A percentile compares a stretch with the other conserved stretches of the same genome.
Conservation (phyloP, 2,888 invertebrate genomes). For the Bibio marci region DNA sequence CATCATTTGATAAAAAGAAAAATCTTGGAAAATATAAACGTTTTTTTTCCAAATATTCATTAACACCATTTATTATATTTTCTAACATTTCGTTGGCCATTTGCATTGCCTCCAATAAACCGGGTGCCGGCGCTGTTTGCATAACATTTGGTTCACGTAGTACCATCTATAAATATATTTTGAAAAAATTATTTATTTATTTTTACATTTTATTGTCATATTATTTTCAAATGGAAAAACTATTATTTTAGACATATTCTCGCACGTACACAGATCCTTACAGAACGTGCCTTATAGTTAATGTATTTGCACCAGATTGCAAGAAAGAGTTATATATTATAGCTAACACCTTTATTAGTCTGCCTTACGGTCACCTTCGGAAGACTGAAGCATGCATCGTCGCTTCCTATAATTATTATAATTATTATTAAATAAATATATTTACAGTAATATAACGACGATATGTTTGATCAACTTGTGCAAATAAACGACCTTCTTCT, state of each 20-base stretch:
- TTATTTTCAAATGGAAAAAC: too few species aligned
- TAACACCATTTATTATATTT: slow-evolving; percentile 41
- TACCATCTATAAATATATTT: slow-evolving; percentile 12
- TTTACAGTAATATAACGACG: slow-evolving; percentile 20
- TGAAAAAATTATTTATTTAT: too few species aligned
- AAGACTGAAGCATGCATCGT: too few species aligned
- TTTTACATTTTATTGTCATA: too few species aligned
- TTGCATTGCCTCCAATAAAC: slow-evolving; percentile 51
- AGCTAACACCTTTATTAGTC: too few species aligned
- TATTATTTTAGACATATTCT: too few species aligned
- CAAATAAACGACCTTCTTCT: slow-evolving; percentile 42
- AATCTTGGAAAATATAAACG: slow-evolving; percentile 51
- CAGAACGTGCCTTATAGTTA: too few species aligned
- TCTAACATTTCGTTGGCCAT: slow-evolving; percentile 38
- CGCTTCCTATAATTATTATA: not conserved
- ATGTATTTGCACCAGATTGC: too few species aligned
- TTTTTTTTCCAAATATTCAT: slow-evolving; percentile 46
- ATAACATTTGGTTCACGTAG: slow-evolving; percentile 27
- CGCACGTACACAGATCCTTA: too few species aligned
- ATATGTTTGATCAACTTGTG: slow-evolving; percentile 31
- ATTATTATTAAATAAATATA: too few species aligned
- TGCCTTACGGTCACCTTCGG: too few species aligned
- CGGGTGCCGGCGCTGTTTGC: slow-evolving; percentile 35
- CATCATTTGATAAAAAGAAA: slow-evolving; percentile 59
- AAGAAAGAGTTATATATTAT: too few species aligned